Base-by-base conservation (phyloP, 2,888 invertebrate species). In the Amblyjoppa proteus region DNA sequence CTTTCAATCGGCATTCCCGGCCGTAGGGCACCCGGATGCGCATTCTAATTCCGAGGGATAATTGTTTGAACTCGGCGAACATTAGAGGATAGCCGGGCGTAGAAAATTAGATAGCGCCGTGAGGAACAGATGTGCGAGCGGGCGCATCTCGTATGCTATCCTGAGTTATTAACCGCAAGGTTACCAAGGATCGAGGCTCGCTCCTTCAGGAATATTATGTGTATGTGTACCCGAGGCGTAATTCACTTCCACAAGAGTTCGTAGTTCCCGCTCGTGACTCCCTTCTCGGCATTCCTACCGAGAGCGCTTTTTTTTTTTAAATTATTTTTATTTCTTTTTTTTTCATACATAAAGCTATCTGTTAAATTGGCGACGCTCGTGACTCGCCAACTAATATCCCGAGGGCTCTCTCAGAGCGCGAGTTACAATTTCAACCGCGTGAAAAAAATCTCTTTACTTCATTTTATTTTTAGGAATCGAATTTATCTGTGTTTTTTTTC, bases 91-190 rank as follows among this genome's bases (percentile, higher is more conserved):
- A 80, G 66, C 84, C 77, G 64, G 78, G 84, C 81, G 84, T 81
- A 74, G 81, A 85, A 85, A 85, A 85, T 85, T 81, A 64, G 78
- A 85, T 78, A 51, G 74, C 45, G 41, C 77, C 25, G 38, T 61
- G 73, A 78, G 58, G 16, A 53, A 49, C 31, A 61, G 78, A 66
- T 41, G 78, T 61, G 69, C 45, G 61, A 38, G 66, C 51, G 69
- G 28, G 51, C 38, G 66, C 61, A 69, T 75, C 84, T 53, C 70
- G 38, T 76, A 75, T 84, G 79, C 76, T 69, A 74, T 84, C 76
- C 81, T 74, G 82, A 87, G 88, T 88, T 87, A 89, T 89, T 89
- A 89, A 89, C 87, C 85, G 87, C 83, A 85, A 81, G 85, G 87
- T 87, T 87, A 82, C 61, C 61, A n/a, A 49, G 74, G 64, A 70